Percentiles rank a stretch among this genome's conserved stretches.
phyloP scores from a whole-genome alignment of 1,140 invertebrate species.

The Eupristina koningsbergeri region DNA sequence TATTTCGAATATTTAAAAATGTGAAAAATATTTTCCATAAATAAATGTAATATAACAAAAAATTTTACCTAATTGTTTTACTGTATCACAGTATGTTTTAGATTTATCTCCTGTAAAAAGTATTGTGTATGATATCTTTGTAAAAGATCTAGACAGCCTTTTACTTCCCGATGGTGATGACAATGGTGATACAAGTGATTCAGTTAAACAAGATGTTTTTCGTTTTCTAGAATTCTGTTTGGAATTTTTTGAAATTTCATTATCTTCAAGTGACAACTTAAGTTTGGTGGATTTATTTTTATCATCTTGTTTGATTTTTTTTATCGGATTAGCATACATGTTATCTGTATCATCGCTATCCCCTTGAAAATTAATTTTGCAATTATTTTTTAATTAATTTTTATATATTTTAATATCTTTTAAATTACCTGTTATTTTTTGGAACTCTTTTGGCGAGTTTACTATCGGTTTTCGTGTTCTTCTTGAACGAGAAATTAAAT shows the following conservation, averaged over 20 bases:
- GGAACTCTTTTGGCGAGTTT: slow-evolving; percentile 49
- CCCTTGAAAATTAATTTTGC: neutral
- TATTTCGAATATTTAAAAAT: too few relatives aligned
- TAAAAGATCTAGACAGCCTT: neutral
- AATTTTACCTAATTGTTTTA: slow-evolving; percentile 57
- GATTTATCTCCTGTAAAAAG: slow-evolving; percentile 61
- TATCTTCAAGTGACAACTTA: neutral
- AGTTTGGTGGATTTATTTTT: slow-evolving; percentile 4
- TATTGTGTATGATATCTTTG: slow-evolving; percentile 50
- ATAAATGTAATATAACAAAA: neutral
- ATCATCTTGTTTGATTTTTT: slow-evolving; percentile 8
- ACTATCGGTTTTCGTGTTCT: slow-evolving; percentile 19
- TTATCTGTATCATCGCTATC: neutral
- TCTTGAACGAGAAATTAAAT: neutral
- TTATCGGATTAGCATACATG: slow-evolving; percentile 14
- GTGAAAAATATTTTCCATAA: slow-evolving; percentile 2
- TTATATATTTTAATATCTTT: neutral
- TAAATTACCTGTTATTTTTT: slow-evolving; percentile 55
- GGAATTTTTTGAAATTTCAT: neutral
- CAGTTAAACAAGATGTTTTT: neutral
- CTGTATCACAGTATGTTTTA: slow-evolving; percentile 46
- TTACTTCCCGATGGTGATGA: neutral
- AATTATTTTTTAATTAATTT: neutral
- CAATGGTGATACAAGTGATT: neutral
- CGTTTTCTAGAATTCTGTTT: slow-evolving; percentile 1